A percentile compares a stretch with the other conserved stretches of the same genome.
Evolutionary conservation across 1,140 invertebrate species (phyloP).

Genomic region (Drosophila kohkoa): DNA sequence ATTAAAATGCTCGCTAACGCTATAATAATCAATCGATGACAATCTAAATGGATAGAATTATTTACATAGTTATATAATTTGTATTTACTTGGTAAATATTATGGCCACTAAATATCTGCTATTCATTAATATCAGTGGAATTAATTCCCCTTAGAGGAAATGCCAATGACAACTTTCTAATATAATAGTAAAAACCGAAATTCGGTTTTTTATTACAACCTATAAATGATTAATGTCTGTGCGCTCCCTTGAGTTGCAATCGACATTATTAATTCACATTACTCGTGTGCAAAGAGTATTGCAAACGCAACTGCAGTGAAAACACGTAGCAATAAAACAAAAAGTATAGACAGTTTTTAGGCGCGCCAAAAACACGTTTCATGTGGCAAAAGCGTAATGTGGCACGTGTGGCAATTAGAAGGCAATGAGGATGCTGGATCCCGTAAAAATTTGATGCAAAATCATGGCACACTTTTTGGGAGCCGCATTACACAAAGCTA

Average conservation of each 20-base stretch:
- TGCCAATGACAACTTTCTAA: background rate
- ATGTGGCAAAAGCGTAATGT: slow-evolving; percentile 25
- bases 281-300: background rate
- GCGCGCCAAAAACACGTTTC: slow-evolving; percentile 26
- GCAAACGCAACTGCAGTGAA: background rate
- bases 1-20: too few relatives aligned
- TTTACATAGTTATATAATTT: too few relatives aligned
- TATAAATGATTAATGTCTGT: too few relatives aligned
- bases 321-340: background rate
- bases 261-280: background rate
- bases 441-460: slow-evolving; percentile 15
- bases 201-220: background rate
- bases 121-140: background rate
- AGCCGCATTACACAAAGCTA: slow-evolving; percentile 21
- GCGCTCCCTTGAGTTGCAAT: too few relatives aligned
- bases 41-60: too few relatives aligned
- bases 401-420: slow-evolving; percentile 46
- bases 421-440: slow-evolving; percentile 41
- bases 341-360: background rate
- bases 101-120: background rate
- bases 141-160: background rate
- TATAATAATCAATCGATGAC: too few relatives aligned
- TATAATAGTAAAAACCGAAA: background rate
- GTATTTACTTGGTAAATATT: too few relatives aligned
- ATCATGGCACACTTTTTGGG: slow-evolving; percentile 30